These are phyloP conservation scores for Tetrao urogallus DNA, from an alignment of 2,113 vertebrate species.

Conservation along the genomic window DNA sequence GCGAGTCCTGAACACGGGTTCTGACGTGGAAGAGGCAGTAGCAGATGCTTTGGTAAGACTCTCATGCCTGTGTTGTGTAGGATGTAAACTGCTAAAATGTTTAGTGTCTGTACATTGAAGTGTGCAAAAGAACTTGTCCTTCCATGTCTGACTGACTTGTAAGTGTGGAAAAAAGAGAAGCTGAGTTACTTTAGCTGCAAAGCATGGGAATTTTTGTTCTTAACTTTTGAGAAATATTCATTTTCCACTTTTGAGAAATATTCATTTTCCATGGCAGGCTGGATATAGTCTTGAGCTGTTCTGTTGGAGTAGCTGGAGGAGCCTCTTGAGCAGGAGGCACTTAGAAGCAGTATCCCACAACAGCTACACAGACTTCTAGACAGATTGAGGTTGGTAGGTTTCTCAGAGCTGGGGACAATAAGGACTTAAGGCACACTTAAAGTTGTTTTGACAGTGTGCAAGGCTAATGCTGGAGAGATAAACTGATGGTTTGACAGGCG, in stretches of 20 bases:
- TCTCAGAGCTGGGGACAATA: not conserved
- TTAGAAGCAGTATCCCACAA: not conserved
- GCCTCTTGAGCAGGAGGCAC: not conserved
- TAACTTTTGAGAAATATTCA: accelerated
- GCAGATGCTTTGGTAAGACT: conserved; percentile 93
- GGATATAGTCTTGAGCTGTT: not conserved
- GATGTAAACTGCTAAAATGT: not conserved
- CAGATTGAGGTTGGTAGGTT: not conserved
- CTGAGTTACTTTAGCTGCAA: not conserved
- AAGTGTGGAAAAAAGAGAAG: not conserved
- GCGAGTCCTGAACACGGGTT: conserved; percentile 94
- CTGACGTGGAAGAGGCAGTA: conserved; percentile 95
- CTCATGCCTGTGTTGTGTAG: not conserved
- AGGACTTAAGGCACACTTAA: not conserved
- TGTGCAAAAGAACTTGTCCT: not conserved
- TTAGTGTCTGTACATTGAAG: not conserved
- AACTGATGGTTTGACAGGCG: not conserved
- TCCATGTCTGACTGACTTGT: not conserved
- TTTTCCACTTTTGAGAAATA: not conserved
- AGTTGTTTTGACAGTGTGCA: not conserved
- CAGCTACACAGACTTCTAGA: not conserved
- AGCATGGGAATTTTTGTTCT: not conserved
- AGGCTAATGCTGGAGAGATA: not conserved
- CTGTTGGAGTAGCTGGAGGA: not conserved
- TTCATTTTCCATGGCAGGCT: accelerated